These are phyloP conservation scores for Perithous albicinctus DNA, from an alignment of 2,888 invertebrate species.

Conservation along the genomic window DNA sequence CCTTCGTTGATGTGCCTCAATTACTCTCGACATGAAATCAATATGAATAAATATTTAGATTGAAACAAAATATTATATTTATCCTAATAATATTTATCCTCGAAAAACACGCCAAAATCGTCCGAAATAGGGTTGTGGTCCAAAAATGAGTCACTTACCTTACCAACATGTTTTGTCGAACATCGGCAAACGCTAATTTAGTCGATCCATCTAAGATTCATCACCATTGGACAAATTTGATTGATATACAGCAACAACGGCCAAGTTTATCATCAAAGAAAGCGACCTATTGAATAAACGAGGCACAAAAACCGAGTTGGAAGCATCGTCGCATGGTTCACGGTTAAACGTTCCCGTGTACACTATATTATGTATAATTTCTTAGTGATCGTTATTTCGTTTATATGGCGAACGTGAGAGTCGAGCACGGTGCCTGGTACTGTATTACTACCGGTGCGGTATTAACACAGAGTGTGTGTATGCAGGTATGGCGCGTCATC, in stretches of 20 bases:
- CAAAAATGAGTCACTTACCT: too few species aligned
- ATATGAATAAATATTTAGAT: too few species aligned
- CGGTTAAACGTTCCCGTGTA: slow-evolving; percentile 10
- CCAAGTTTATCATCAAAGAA: neutral
- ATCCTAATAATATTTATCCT: too few species aligned
- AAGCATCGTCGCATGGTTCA: neutral
- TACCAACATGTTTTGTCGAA: too few species aligned
- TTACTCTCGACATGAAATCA: too few species aligned
- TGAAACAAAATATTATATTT: too few species aligned
- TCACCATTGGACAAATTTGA: neutral
- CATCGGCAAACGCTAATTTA: too few species aligned
- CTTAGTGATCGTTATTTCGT: slow-evolving; percentile 22
- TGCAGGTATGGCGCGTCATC: slow-evolving; percentile 19
- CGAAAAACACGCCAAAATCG: too few species aligned
- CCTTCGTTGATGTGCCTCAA: too few species aligned
- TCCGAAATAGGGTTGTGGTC: too few species aligned
- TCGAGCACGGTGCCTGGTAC: slow-evolving; percentile 31
- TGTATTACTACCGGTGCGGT: neutral
- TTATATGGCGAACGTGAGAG: slow-evolving; percentile 26
- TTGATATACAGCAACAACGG: too few species aligned
- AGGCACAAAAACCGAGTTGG: neutral
- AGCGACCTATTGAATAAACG: neutral
- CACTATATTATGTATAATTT: neutral
- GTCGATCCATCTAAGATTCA: too few species aligned
- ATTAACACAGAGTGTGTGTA: neutral